Base-by-base conservation (phyloP, 2,113 vertebrate genomes). In the Odocoileus virginianus region DNA sequence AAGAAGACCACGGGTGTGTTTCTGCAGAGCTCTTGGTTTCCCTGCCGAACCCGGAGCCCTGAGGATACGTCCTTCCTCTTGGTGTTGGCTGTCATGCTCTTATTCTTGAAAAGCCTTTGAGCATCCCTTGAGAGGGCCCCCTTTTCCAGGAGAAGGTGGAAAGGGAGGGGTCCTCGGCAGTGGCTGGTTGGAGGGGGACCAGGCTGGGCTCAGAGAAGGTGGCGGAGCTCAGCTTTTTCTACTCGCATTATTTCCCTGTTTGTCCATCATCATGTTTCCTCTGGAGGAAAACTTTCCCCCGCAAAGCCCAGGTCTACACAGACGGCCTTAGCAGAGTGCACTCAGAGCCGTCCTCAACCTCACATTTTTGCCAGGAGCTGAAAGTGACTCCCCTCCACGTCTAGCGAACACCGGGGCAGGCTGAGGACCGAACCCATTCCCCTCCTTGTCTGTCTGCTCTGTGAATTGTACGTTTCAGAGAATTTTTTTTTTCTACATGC, bases 281-380 rank as follows among this genome's bases (percentile, higher is more conserved):
- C 27, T 54, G 9, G 91, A 96, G 93, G 91, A 95, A 92, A 50
- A 93, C 64, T 82, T 82, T 78, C 97, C 97, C 97, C 97, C 45
- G 67, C 96, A 89, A 96, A 96, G 81, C 94, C 97, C 52, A 43
- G 98, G 95, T 97, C 27, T 97, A 7, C 10, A 45, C 47, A 60
- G 94, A 52, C 54, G 45, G 87, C 96, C 95, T 94, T 83, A 52
- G 7, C 36, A 87, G 95, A 97, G 98, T 98, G 98, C 98, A 97
- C 98, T 97, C 95, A 97, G 97, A 95, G 95, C 96, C 93, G 16
- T 91, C 57, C 89, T 1, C 12, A 19, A 54, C 50, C 97, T 98
- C 79, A 83, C 25, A 16, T 93, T 98, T 98, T 83, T 85, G 54
- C 96, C 90, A 87, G 98, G 95, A 95, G 82, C 97, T 2, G 14